Evolutionary conservation across 1,140 invertebrate species (phyloP).

Genomic region (Reticulitermes speratus): DNA sequence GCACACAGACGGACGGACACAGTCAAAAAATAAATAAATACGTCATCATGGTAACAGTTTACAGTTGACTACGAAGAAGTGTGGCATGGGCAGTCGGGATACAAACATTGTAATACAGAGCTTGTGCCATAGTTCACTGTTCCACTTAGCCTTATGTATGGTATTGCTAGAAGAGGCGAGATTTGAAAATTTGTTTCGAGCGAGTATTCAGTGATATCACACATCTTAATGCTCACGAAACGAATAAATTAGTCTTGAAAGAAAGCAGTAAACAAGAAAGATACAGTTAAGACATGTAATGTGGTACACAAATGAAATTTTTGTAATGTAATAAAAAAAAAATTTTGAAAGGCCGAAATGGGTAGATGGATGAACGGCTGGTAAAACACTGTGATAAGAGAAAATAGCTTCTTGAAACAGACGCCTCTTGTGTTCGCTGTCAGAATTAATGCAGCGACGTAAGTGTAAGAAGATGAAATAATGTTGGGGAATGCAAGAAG

Average conservation of each 20-base stretch:
- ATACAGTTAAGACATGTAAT: background rate
- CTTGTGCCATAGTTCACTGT: background rate
- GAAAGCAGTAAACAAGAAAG: background rate
- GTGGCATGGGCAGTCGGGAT: too few relatives aligned
- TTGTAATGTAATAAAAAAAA: background rate
- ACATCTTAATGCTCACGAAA: slow-evolving; percentile 31
- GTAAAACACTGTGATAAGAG: background rate
- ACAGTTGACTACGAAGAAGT: too few relatives aligned
- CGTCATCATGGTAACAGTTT: too few relatives aligned
- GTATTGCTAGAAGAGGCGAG: slow-evolving; percentile 19
- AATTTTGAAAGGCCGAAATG: background rate
- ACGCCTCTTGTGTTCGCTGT: background rate
- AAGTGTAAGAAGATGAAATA: background rate
- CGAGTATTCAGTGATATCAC: slow-evolving; percentile 28
- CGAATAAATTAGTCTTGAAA: slow-evolving; percentile 24
- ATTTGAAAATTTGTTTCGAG: slow-evolving; percentile 30
- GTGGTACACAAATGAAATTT: background rate
- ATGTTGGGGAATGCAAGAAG: background rate
- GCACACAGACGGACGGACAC: too few relatives aligned
- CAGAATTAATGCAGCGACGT: background rate
- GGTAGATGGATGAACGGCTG: background rate
- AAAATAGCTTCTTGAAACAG: background rate
- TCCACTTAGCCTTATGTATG: background rate
- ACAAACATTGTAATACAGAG: background rate
- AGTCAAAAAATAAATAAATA: too few relatives aligned